Conservation (phyloP, 2,888 invertebrate genomes). For the Calephelis perditalis region DNA sequence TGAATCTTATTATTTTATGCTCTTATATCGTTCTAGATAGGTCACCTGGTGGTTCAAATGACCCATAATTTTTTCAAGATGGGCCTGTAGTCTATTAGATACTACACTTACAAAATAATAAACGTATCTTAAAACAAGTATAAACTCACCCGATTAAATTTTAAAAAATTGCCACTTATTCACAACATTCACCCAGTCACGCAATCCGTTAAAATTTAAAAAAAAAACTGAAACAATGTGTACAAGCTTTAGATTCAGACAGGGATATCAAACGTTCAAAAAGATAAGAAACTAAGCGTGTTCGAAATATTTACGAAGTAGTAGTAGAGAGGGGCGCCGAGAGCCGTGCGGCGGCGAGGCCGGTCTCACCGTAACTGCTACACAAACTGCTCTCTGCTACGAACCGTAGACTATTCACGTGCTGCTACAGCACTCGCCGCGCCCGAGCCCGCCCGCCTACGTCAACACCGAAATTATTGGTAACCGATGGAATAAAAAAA, state of each 20-base stretch:
- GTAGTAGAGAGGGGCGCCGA: constrained; percentile 31
- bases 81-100: no score
- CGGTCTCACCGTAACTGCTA: constrained; percentile 51
- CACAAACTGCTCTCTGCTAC: background rate
- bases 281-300: background rate
- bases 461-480: background rate
- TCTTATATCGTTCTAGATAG: no score
- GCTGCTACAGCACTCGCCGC: no score
- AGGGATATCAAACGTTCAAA: background rate
- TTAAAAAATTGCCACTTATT: background rate
- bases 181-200: background rate
- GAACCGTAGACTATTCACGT: background rate
- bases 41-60: no score
- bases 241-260: background rate
- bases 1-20: no score
- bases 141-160: background rate
- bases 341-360: constrained; percentile 45
- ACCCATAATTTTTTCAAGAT: no score
- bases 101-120: background rate
- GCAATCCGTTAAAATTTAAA: background rate
- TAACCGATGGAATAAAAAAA: background rate
- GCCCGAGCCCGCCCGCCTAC: background rate
- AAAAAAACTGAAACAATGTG: background rate
- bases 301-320: constrained; percentile 44
- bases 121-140: background rate